A percentile compares a stretch with the other conserved stretches of the same genome.
phyloP scores from a whole-genome alignment of 2,797 vertebrate species.

The Eulemur rubriventer region DNA sequence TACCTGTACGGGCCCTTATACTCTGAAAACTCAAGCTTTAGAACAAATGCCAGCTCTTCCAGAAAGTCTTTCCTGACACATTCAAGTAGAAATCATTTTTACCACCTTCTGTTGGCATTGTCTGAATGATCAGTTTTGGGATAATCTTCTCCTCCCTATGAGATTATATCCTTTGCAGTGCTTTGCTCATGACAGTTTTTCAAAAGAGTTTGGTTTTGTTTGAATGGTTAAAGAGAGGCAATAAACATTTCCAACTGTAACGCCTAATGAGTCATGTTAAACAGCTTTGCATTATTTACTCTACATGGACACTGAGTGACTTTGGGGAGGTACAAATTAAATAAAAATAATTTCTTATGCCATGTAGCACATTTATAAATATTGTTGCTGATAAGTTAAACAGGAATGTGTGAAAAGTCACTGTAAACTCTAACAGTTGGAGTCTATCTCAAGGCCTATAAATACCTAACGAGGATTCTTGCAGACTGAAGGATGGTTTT shows the following conservation, averaged over 20 bases:
- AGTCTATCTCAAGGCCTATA: slow-evolving; percentile 45
- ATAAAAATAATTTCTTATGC: slow-evolving; percentile 57
- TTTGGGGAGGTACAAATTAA: slow-evolving; percentile 54
- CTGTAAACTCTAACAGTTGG: slow-evolving; percentile 35
- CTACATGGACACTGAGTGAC: background rate
- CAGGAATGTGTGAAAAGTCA: slow-evolving; percentile 60
- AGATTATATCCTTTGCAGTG: background rate
- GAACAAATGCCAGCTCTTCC: background rate
- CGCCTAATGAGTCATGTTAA: slow-evolving; percentile 18
- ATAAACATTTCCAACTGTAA: background rate
- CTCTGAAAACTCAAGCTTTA: background rate
- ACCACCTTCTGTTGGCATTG: background rate
- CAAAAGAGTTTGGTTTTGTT: background rate
- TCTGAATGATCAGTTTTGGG: background rate
- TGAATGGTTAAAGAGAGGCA: background rate
- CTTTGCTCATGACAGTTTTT: background rate
- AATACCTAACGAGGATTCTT: slow-evolving; percentile 64
- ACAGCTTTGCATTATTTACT: slow-evolving; percentile 41
- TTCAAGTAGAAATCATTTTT: background rate
- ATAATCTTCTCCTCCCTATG: background rate
- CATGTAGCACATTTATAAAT: slow-evolving; percentile 43
- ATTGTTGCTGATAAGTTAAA: slow-evolving; percentile 55
- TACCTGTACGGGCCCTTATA: background rate
- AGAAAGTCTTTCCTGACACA: background rate
- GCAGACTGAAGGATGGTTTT: slow-evolving; percentile 34